Conservation (phyloP, 1,140 invertebrate species). For the Neodiprion lecontei region DNA sequence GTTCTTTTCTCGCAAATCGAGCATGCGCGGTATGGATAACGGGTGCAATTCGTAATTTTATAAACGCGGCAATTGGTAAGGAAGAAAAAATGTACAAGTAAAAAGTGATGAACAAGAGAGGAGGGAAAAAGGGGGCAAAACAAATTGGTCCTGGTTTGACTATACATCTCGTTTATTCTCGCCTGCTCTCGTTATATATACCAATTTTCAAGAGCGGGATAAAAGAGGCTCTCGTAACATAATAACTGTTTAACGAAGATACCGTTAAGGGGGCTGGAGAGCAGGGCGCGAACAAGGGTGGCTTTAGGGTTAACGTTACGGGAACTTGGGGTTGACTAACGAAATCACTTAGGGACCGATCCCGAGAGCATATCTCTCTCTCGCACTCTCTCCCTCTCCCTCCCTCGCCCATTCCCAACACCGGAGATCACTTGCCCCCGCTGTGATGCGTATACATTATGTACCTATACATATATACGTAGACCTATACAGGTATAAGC, state of each 20-base stretch:
- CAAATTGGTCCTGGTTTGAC: not conserved
- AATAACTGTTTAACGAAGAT: slow-evolving; percentile 14
- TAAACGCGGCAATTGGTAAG: too few species aligned
- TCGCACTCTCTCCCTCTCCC: not conserved
- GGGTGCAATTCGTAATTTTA: too few species aligned
- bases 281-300: not conserved
- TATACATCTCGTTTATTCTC: not conserved
- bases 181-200: not conserved
- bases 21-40: not conserved
- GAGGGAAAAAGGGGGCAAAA: not conserved
- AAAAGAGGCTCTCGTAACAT: not conserved
- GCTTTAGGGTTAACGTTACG: slow-evolving; percentile 14
- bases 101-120: not conserved
- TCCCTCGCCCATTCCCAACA: not conserved
- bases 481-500: too few species aligned
- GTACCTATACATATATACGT: too few species aligned
- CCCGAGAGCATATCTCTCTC: slow-evolving; percentile 7
- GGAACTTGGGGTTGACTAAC: slow-evolving; percentile 14
- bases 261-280: not conserved
- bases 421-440: slow-evolving; percentile 16
- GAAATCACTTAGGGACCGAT: slow-evolving; percentile 25
- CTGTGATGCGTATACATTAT: too few species aligned
- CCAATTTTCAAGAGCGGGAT: not conserved
- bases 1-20: not conserved
- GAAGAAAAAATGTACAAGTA: not conserved